phyloP scores from a whole-genome alignment of 2,888 invertebrate genomes.

The Orgyia antiqua region DNA sequence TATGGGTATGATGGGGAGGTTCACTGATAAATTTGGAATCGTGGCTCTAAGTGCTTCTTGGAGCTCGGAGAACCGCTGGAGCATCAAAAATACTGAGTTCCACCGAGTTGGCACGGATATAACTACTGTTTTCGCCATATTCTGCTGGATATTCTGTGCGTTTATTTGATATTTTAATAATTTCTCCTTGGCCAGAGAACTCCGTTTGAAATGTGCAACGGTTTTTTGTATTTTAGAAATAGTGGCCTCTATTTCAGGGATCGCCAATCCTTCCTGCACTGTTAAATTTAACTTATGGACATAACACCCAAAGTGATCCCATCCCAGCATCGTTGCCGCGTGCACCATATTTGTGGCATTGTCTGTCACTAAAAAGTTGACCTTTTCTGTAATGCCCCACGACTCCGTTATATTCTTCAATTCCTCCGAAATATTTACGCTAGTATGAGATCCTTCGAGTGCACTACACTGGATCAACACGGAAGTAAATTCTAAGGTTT shows the following conservation, averaged over 20 bases:
- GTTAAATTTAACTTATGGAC: constrained; percentile 2
- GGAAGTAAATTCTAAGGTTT: constrained; percentile 5
- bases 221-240: constrained; percentile 12
- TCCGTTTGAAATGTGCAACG: constrained; percentile 10
- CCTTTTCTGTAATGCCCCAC: constrained; percentile 3
- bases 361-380: constrained; percentile 2
- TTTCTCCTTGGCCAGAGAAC: constrained; percentile 3
- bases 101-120: constrained; percentile 12
- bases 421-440: neutral
- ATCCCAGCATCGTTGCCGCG: constrained; percentile 1
- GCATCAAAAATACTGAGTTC: constrained; percentile 15
- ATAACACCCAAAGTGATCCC: constrained; percentile 4
- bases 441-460: neutral
- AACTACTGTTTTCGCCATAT: neutral
- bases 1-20: constrained; percentile 9
- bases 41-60: constrained; percentile 8
- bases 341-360: constrained; percentile 1
- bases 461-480: constrained; percentile 3
- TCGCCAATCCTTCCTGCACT: constrained; percentile 1
- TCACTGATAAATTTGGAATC: constrained; percentile 4
- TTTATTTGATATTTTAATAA: constrained; percentile 7
- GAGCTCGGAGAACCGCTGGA: constrained; percentile 11
- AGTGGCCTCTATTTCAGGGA: constrained; percentile 4
- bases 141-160: constrained; percentile 1
- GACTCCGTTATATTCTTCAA: constrained; percentile 3